Percentiles rank a stretch among this genome's conserved stretches.
phyloP scores from a whole-genome alignment of 2,113 vertebrate genomes.

The Myiozetetes cayanensis region DNA sequence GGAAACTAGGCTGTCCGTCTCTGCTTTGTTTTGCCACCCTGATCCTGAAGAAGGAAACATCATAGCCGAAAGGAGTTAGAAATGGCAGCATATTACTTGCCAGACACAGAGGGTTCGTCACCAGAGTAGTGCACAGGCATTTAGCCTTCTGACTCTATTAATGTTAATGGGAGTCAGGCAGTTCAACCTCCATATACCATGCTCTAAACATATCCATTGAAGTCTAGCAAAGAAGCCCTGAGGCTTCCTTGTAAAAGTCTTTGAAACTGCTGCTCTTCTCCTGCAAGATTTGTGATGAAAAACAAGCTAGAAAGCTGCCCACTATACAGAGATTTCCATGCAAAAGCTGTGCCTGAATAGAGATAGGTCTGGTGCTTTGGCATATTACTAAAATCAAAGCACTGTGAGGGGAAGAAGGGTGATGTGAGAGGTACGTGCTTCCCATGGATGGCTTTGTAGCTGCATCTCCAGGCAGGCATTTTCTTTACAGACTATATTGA shows the following conservation, averaged over 20 bases:
- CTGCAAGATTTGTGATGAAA: constrained; percentile 1
- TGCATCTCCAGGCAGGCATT: neutral
- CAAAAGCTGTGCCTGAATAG: neutral
- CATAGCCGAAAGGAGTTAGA: neutral
- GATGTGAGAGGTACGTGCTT: neutral
- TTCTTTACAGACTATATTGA: neutral
- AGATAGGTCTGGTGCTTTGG: neutral
- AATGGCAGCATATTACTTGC: neutral
- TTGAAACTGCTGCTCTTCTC: constrained; percentile 35
- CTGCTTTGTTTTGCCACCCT: neutral
- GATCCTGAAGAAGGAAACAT: neutral
- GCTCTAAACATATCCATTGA: neutral
- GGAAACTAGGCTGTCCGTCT: neutral
- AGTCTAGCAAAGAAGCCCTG: constrained; percentile 28
- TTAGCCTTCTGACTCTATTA: constrained; percentile 4
- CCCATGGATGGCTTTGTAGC: neutral
- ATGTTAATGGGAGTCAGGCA: constrained; percentile 12
- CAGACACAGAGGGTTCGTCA: neutral
- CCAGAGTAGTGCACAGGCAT: neutral
- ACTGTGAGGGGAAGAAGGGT: neutral
- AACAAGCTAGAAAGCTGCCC: neutral
- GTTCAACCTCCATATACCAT: neutral
- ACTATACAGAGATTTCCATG: neutral
- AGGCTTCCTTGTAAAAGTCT: constrained; percentile 41
- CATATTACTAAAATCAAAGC: neutral